Evolutionary conservation across 2,888 invertebrate genomes (phyloP), one percentile per base, ranked within the genome.

Genomic region (Brenthis daphne): DNA sequence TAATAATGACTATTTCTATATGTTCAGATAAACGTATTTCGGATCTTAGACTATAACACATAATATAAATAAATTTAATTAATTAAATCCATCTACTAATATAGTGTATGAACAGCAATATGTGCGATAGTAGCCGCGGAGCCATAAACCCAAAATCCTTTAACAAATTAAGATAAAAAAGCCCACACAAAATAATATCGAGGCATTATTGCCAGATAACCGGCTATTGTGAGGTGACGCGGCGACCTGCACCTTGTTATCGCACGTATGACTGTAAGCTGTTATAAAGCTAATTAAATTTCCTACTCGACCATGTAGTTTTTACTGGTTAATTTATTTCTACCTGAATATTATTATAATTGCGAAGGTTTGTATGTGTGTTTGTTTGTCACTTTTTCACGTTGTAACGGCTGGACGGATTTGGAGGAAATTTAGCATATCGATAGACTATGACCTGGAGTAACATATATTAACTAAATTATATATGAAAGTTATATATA

Each of bases 231-330:
- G 43, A 56, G 50, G 47, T 20, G 48, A 11, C 20, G 58, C 58
- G 14, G 53, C 56, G 29, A 0, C 29, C 29, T 37, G 37, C 65
- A 24, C 16, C 14, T 6, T 14, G 47, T 66, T 66, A 66, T 66
- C 66, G 13, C 47, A 60, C 53, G 48, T n/a, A 29, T 50, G 50
- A 60, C 29, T 29, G 50, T 48, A 8, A 51, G 57, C 60, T 66
- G 20, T 60, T 33, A 60, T 60, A 55, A 60, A 54, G 66, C 54
- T 66, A 66, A 66, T 66, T 66, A 66, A 66, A 66, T 60, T 60
- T 66, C 16, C 65, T 66, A 66, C 43, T 58, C 54, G 29, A 14
- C 53, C 66, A 43, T 66, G 58, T 54, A 54, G 24, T 13, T 53
- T 43, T 48, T 55, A 3, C 29, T 65, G 16, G 48, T 57, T 16